phyloP scores from a whole-genome alignment of 2,113 vertebrate genomes.

The Callocephalon fimbriatum region DNA sequence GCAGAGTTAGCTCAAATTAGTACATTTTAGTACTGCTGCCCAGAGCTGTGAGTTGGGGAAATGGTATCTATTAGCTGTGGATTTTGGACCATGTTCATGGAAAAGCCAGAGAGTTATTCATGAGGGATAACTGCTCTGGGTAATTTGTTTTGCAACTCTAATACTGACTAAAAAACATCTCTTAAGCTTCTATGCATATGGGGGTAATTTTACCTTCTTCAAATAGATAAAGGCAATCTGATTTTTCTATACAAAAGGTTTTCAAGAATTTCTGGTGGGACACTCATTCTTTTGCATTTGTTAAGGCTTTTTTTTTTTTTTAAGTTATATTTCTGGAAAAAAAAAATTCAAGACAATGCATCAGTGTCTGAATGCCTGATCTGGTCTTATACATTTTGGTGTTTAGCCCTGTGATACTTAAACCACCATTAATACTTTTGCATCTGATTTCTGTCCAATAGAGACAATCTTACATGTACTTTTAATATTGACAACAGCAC shows the following conservation, averaged over 20 bases:
- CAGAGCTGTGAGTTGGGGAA: not conserved
- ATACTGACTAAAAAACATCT: not conserved
- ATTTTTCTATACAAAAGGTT: not conserved
- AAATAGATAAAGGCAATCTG: not conserved
- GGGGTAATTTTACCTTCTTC: not conserved
- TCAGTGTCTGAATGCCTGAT: not conserved
- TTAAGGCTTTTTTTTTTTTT: not conserved
- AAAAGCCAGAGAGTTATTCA: not conserved
- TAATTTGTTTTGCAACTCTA: not conserved
- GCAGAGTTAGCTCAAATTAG: not conserved
- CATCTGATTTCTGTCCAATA: not conserved
- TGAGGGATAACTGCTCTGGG: not conserved
- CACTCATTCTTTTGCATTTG: not conserved
- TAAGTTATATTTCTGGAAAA: not conserved
- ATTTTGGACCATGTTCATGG: not conserved
- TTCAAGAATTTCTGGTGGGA: not conserved
- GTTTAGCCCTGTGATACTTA: not conserved
- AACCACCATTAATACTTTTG: not conserved
- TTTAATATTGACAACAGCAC: not conserved
- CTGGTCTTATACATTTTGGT: not conserved
- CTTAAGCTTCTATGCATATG: not conserved
- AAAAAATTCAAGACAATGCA: not conserved
- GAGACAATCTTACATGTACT: not conserved
- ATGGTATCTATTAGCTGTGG: not conserved
- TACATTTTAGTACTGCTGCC: not conserved